Percentiles rank a stretch among this genome's conserved stretches.
Conservation (phyloP, 1,140 invertebrate genomes). For the Drosophila mojavensis region DNA sequence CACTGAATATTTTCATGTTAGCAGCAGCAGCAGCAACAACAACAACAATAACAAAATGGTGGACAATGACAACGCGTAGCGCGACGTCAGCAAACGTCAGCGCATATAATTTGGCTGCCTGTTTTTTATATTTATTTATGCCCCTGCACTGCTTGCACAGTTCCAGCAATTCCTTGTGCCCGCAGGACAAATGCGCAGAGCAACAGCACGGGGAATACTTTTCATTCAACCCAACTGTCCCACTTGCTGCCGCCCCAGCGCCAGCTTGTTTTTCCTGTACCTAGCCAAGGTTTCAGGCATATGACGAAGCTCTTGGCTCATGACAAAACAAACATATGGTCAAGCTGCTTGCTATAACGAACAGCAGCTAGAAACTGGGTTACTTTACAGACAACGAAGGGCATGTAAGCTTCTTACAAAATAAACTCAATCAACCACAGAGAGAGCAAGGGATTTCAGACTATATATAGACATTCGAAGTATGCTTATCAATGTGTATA, state of each 20-base stretch:
- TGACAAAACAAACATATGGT: conserved; percentile 63
- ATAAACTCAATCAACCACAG: neutral
- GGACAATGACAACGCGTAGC: conserved; percentile 43
- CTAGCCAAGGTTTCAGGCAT: conserved; percentile 37
- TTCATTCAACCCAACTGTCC: neutral
- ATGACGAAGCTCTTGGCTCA: conserved; percentile 46
- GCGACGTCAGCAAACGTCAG: conserved; percentile 72
- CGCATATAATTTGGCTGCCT: conserved; percentile 60
- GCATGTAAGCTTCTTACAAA: neutral
- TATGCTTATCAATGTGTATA: too few relatives aligned
- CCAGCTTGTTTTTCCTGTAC: conserved; percentile 18
- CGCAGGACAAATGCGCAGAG: conserved; percentile 19
- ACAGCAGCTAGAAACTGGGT: conserved; percentile 34
- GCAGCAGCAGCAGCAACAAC: conserved; percentile 30
- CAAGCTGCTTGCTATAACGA: conserved; percentile 25
- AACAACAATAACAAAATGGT: conserved; percentile 28
- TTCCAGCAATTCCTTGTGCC: conserved; percentile 4
- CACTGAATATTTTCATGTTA: conserved; percentile 72
- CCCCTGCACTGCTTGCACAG: conserved; percentile 11
- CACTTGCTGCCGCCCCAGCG: neutral
- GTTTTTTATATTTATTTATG: conserved; percentile 66
- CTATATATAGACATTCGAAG: too few relatives aligned
- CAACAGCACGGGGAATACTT: conserved; percentile 31
- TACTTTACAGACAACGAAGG: conserved; percentile 11
- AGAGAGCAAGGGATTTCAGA: too few relatives aligned